Percentiles rank a stretch among this genome's conserved stretches.
These are phyloP conservation scores for Australoheros scitulus DNA, from an alignment of 2,113 vertebrate species.

Conservation along the genomic window DNA sequence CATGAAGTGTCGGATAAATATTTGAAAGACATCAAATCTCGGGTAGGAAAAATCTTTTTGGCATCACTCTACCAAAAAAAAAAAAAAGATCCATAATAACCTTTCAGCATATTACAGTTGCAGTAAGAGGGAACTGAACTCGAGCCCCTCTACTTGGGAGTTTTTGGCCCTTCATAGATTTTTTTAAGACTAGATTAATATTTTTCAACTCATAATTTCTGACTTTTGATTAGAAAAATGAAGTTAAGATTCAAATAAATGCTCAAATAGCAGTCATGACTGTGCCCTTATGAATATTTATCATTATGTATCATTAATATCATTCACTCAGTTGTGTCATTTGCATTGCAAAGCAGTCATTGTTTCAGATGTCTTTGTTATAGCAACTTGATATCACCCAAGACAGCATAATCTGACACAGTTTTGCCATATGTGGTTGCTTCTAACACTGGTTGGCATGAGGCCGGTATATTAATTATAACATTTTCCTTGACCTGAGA, in stretches of 20 bases:
- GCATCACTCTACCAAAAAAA: background rate
- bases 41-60: background rate
- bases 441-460: background rate
- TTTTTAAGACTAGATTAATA: background rate
- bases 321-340: background rate
- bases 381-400: background rate
- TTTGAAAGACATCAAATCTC: conserved; percentile 18
- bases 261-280: background rate
- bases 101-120: background rate
- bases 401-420: background rate
- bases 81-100: background rate
- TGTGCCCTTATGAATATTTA: background rate
- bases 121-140: background rate
- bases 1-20: conserved; percentile 3
- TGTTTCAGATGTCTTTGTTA: background rate
- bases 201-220: background rate
- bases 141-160: background rate
- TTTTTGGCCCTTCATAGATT: background rate
- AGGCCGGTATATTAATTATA: background rate
- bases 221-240: background rate
- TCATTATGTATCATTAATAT: background rate
- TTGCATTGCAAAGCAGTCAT: background rate
- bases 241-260: background rate
- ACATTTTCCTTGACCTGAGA: background rate
- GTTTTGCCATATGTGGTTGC: background rate